A percentile compares a stretch with the other conserved stretches of the same genome.
Conservation (phyloP, 2,797 vertebrate species). For the Danionella dracula region DNA sequence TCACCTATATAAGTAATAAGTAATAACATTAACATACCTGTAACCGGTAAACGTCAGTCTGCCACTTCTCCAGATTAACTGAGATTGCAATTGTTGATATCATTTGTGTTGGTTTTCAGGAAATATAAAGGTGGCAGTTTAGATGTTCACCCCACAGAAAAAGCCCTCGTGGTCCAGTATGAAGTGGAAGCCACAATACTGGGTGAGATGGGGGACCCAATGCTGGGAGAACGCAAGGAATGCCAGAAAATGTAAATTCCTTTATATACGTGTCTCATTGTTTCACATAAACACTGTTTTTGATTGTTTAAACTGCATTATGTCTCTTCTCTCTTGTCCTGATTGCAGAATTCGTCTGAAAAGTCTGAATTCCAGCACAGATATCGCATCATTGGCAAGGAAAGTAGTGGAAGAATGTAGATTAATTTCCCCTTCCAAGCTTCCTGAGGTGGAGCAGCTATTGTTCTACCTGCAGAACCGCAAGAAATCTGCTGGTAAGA, state of each 20-base stretch:
- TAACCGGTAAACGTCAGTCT: too few species aligned
- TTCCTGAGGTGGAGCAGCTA: conserved; percentile 85
- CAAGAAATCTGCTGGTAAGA: conserved; percentile 70
- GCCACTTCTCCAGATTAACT: too few species aligned
- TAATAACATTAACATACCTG: too few species aligned
- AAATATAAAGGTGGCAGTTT: conserved; percentile 86
- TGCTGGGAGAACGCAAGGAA: conserved; percentile 86
- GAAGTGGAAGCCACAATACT: conserved; percentile 90
- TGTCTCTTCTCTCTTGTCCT: background rate
- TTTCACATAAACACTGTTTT: background rate
- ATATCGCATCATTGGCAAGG: conserved; percentile 79
- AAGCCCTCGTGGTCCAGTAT: conserved; percentile 89
- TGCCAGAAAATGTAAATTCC: conserved; percentile 90
- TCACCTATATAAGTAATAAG: too few species aligned
- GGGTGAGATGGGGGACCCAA: conserved; percentile 79
- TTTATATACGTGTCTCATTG: background rate
- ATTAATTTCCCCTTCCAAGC: conserved; percentile 85
- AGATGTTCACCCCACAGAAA: conserved; percentile 90
- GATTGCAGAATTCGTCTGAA: conserved; percentile 86
- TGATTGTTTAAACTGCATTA: too few species aligned
- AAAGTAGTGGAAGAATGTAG: conserved; percentile 93
- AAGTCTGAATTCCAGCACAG: conserved; percentile 84
- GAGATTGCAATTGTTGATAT: too few species aligned
- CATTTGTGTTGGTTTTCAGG: too few species aligned
- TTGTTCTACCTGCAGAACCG: conserved; percentile 92